Evolutionary conservation across 2,888 invertebrate species (phyloP).

Genomic region (Agrochola lychnidis): DNA sequence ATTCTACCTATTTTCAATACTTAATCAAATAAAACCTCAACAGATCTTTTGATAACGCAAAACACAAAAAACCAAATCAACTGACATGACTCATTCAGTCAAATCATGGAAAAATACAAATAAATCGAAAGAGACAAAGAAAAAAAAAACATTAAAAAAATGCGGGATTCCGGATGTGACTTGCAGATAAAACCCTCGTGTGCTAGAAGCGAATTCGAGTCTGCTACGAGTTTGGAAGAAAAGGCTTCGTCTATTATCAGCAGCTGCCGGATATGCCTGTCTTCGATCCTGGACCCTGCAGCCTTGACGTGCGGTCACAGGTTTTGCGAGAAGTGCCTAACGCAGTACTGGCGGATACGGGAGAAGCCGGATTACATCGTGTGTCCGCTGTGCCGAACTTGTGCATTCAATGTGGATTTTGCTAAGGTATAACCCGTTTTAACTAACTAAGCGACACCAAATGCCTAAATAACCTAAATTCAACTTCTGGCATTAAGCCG

Average conservation of each 20-base stretch:
- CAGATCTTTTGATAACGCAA: background rate
- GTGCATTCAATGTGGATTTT: slow-evolving; percentile 78
- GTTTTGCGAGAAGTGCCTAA: slow-evolving; percentile 80
- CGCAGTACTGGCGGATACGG: slow-evolving; percentile 75
- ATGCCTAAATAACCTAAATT: too few relatives aligned
- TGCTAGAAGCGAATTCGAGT: slow-evolving; percentile 43
- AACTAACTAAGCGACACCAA: too few relatives aligned
- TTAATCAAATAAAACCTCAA: slow-evolving; percentile 24
- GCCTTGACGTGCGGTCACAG: slow-evolving; percentile 80
- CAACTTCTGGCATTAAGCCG: too few relatives aligned
- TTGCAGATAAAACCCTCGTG: slow-evolving; percentile 34
- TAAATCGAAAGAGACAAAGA: slow-evolving; percentile 24
- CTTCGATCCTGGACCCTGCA: slow-evolving; percentile 74
- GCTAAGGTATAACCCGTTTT: slow-evolving; percentile 64
- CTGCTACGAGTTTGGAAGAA: slow-evolving; percentile 60
- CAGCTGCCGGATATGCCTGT: slow-evolving; percentile 82
- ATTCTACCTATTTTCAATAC: slow-evolving; percentile 11
- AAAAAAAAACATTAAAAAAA: slow-evolving; percentile 19
- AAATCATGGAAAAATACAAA: slow-evolving; percentile 33
- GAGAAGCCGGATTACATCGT: slow-evolving; percentile 76
- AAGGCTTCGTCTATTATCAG: slow-evolving; percentile 67
- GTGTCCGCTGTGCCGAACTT: slow-evolving; percentile 80
- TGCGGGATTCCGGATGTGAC: slow-evolving; percentile 46
- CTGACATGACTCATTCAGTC: slow-evolving; percentile 5
- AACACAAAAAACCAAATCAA: slow-evolving; percentile 26